phyloP scores from a whole-genome alignment of 2,113 vertebrate species.

The Psettodes erumei region DNA sequence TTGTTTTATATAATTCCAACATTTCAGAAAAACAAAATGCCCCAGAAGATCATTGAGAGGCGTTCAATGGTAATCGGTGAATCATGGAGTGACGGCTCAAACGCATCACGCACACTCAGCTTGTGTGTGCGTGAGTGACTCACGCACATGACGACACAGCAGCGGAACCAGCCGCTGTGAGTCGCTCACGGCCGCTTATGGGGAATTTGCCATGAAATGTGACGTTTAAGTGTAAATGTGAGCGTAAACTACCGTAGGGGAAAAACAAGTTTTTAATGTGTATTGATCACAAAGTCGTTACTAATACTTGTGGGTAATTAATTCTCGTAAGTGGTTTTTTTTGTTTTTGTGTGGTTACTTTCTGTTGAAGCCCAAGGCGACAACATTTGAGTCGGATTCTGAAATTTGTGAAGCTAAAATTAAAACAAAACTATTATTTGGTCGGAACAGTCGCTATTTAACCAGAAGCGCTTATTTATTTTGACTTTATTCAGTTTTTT shows the following conservation, averaged over 20 bases:
- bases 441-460: too few relatives aligned
- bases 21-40: conserved; percentile 38
- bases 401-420: neutral
- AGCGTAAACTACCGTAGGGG: conserved; percentile 38
- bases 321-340: too few relatives aligned
- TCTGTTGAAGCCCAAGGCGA: neutral
- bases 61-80: neutral
- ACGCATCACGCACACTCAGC: neutral
- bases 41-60: neutral
- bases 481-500: too few relatives aligned
- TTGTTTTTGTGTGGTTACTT: neutral
- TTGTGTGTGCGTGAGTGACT: too few relatives aligned
- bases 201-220: conserved; percentile 55
- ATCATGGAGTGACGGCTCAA: neutral
- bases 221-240: conserved; percentile 23
- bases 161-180: too few relatives aligned
- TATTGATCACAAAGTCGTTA: too few relatives aligned
- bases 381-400: neutral
- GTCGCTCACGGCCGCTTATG: too few relatives aligned
- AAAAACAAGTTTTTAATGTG: neutral
- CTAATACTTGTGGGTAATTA: too few relatives aligned
- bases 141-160: too few relatives aligned
- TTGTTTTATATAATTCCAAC: neutral
- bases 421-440: neutral
- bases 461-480: neutral